Evolutionary conservation across 2,888 invertebrate species (phyloP).

Genomic region (Lottia scabra): DNA sequence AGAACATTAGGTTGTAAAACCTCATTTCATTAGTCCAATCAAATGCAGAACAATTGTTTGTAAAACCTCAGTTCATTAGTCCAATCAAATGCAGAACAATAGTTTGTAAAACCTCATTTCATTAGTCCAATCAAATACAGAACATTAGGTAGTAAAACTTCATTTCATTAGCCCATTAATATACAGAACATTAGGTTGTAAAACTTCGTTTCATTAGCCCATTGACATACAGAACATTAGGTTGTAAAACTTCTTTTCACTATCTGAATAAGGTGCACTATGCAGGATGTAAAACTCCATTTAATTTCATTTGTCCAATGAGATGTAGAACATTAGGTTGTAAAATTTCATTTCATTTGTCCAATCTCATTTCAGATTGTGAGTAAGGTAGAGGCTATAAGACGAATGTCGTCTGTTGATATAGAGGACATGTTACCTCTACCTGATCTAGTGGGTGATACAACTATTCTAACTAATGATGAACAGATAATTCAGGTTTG

Average conservation of each 20-base stretch:
- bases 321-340: too few relatives aligned
- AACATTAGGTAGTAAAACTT: too few relatives aligned
- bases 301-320: too few relatives aligned
- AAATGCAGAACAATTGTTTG: too few relatives aligned
- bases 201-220: not conserved
- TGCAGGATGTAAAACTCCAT: too few relatives aligned
- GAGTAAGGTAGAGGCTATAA: conserved; percentile 68
- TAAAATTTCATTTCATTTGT: not conserved
- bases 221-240: not conserved
- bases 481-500: conserved; percentile 71
- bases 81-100: not conserved
- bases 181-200: too few relatives aligned
- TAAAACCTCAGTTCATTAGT: not conserved
- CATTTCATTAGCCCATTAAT: too few relatives aligned
- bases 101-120: not conserved
- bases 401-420: conserved; percentile 68
- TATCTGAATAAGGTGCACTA: too few relatives aligned
- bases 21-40: too few relatives aligned
- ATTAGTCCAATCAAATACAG: too few relatives aligned
- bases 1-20: too few relatives aligned
- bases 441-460: conserved; percentile 88
- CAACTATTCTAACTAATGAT: conserved; percentile 87
- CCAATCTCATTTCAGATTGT: conserved; percentile 62
- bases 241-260: not conserved
- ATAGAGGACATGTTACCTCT: conserved; percentile 75